Evolutionary conservation across 2,113 vertebrate genomes (phyloP).

Genomic region (Laticauda colubrina): DNA sequence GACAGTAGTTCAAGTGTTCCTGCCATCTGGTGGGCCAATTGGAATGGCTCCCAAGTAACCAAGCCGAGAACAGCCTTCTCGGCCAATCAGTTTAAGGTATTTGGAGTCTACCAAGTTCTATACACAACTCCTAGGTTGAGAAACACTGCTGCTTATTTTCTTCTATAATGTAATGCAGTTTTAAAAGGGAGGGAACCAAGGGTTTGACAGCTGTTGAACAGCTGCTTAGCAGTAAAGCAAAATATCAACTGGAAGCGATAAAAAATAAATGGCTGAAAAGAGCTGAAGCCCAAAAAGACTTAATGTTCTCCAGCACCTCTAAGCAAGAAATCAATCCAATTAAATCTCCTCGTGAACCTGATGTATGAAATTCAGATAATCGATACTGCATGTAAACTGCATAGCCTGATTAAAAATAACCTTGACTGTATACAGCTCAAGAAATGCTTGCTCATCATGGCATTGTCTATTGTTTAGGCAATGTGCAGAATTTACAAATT

Average conservation of each 20-base stretch:
- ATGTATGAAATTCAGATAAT: background rate
- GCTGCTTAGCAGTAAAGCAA: background rate
- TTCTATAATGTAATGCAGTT: background rate
- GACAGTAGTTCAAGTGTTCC: no score
- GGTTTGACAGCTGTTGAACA: background rate
- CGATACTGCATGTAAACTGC: slow-evolving; percentile 6
- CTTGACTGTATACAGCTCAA: slow-evolving; percentile 13
- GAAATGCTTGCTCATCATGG: background rate
- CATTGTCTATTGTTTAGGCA: background rate
- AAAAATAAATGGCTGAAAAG: background rate
- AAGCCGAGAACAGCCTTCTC: no score
- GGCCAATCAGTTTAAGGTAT: no score
- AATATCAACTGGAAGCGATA: background rate
- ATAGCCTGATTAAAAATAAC: background rate
- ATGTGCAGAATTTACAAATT: background rate
- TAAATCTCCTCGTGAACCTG: background rate
- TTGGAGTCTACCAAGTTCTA: no score
- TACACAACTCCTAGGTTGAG: background rate
- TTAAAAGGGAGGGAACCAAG: background rate
- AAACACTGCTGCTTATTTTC: background rate
- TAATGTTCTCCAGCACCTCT: background rate
- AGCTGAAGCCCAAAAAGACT: background rate
- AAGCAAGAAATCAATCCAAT: background rate
- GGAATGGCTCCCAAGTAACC: no score
- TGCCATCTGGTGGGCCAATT: no score